Conservation (phyloP, 2,113 vertebrate genomes). For the Boulengeromyrus knoepffleri region DNA sequence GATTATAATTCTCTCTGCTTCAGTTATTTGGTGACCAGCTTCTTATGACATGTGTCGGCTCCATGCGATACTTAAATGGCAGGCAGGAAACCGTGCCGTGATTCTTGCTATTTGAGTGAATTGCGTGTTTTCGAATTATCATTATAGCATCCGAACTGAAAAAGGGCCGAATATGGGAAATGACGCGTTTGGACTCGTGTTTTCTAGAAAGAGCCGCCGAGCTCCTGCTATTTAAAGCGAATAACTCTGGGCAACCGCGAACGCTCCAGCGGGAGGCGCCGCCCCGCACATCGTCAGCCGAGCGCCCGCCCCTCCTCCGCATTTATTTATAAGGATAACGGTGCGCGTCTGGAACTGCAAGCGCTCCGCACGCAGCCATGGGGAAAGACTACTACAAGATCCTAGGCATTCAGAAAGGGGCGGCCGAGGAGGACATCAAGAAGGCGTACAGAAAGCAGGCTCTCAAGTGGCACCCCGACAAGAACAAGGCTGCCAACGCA, state of each 20-base stretch:
- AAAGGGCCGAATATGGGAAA: constrained; percentile 33
- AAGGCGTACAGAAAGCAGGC: constrained; percentile 97
- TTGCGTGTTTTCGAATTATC: not conserved
- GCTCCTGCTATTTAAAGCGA: constrained; percentile 62
- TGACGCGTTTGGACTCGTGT: constrained; percentile 39
- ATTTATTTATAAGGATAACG: constrained; percentile 18
- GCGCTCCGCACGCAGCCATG: constrained; percentile 53
- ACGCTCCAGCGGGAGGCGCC: constrained; percentile 40
- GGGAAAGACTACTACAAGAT: constrained; percentile 97
- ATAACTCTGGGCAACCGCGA: constrained; percentile 35
- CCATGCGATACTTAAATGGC: not conserved
- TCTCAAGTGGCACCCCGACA: constrained; percentile 96
- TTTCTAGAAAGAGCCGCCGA: constrained; percentile 50
- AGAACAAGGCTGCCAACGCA: constrained; percentile 91
- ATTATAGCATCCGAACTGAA: constrained; percentile 27
- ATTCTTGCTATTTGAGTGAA: not conserved
- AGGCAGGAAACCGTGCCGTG: not conserved
- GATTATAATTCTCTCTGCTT: not conserved
- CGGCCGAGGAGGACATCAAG: constrained; percentile 94
- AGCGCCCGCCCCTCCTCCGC: not conserved
- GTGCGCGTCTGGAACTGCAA: not conserved
- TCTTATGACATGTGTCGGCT: not conserved
- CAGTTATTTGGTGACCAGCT: not conserved
- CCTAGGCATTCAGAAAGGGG: constrained; percentile 87
- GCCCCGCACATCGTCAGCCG: constrained; percentile 19